A percentile compares a stretch with the other conserved stretches of the same genome.
Conservation (phyloP, 1,140 invertebrate species). For the Platorchestia sp. region DNA sequence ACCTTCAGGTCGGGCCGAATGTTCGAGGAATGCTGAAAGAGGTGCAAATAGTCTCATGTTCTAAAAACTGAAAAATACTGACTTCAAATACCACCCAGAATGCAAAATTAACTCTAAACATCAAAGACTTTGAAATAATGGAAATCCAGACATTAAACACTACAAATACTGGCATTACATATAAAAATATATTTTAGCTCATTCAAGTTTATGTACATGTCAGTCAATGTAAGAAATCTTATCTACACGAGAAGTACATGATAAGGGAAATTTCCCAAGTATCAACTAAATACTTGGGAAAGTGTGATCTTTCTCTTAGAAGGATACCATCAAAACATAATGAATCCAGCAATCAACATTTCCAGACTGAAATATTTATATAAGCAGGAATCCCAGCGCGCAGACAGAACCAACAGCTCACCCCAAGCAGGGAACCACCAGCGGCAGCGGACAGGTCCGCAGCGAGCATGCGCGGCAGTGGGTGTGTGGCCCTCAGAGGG, state of each 20-base stretch:
- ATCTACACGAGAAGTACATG: not conserved
- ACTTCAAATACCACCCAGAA: no score
- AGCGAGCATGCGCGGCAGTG: conserved; percentile 39
- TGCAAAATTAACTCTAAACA: no score
- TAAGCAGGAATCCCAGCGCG: not conserved
- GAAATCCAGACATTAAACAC: no score
- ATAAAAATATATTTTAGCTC: not conserved
- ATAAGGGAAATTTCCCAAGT: not conserved
- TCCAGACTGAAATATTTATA: not conserved
- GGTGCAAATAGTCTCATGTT: not conserved
- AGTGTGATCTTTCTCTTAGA: not conserved
- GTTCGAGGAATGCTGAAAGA: not conserved
- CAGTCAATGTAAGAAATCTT: not conserved
- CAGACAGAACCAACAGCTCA: not conserved
- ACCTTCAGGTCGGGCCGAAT: not conserved
- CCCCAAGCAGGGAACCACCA: not conserved
- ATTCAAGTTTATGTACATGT: not conserved
- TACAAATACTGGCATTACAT: not conserved
- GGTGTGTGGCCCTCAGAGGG: conserved; percentile 33
- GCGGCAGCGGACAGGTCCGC: not conserved
- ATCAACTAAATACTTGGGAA: not conserved
- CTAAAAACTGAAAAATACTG: no score
- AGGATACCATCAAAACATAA: not conserved
- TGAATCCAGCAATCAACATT: not conserved
- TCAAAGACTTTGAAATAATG: no score